Evolutionary conservation across 2,888 invertebrate species (phyloP).

Genomic region (Drosophila pegasa): DNA sequence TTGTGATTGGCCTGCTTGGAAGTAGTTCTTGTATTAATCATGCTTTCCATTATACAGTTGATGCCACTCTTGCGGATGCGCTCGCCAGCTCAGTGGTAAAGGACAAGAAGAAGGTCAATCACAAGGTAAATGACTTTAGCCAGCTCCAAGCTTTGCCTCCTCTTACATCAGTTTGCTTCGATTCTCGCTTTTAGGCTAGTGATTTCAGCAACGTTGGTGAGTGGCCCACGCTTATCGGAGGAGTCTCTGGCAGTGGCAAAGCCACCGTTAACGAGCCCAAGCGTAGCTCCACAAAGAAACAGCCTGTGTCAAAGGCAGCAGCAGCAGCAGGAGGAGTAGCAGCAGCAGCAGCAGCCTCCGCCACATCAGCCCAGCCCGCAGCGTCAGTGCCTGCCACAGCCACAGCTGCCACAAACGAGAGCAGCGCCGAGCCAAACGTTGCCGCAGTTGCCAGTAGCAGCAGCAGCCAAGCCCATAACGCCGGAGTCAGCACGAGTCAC

Average conservation of each 20-base stretch:
- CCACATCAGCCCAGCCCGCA: constrained; percentile 32
- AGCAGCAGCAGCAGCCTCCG: constrained; percentile 19
- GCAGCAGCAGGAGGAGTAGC: constrained; percentile 5
- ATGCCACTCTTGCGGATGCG: constrained; percentile 65
- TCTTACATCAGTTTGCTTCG: neutral
- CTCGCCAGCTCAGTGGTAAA: constrained; percentile 85
- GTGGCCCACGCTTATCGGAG: constrained; percentile 93
- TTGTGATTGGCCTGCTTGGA: constrained; percentile 62
- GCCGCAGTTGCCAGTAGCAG: constrained; percentile 36
- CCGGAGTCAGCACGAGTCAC: constrained; percentile 68
- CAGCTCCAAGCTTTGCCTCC: neutral
- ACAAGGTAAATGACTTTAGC: constrained; percentile 85
- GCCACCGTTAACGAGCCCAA: constrained; percentile 85
- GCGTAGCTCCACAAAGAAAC: constrained; percentile 77
- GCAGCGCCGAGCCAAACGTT: constrained; percentile 48
- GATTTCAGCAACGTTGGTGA: constrained; percentile 95
- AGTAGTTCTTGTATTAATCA: constrained; percentile 36
- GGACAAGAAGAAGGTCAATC: constrained; percentile 86
- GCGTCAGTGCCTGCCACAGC: constrained; percentile 17
- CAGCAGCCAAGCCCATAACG: constrained; percentile 47
- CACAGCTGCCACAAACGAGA: constrained; percentile 45
- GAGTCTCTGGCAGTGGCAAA: constrained; percentile 85
- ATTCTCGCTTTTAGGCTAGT: constrained; percentile 87
- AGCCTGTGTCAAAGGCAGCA: constrained; percentile 59
- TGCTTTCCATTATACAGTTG: constrained; percentile 61